phyloP scores from a whole-genome alignment of 2,113 vertebrate species.

The Amia ocellicauda region DNA sequence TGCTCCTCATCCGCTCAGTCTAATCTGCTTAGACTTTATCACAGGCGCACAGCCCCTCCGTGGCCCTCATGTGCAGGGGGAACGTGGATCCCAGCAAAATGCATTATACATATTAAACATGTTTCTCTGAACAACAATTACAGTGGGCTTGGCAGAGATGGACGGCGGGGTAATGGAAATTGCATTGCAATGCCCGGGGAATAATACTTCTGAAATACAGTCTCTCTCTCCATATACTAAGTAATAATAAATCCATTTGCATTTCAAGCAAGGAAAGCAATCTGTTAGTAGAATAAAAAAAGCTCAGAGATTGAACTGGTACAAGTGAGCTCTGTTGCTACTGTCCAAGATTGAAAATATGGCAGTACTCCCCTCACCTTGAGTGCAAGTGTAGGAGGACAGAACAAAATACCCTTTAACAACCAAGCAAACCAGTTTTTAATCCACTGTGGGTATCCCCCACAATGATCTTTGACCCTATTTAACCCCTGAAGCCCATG shows the following conservation, averaged over 20 bases:
- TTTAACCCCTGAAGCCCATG: too few species aligned
- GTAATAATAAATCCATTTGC: neutral
- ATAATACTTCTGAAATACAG: neutral
- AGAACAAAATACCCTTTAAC: too few species aligned
- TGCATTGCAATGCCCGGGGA: neutral
- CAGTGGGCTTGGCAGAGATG: neutral
- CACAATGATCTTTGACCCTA: too few species aligned
- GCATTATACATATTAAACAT: neutral
- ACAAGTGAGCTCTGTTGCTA: too few species aligned
- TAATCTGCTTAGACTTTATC: conserved; percentile 4
- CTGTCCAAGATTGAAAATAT: too few species aligned
- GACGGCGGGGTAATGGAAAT: neutral
- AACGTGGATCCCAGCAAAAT: neutral
- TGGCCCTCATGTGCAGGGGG: neutral
- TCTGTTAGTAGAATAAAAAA: too few species aligned
- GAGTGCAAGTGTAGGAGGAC: too few species aligned
- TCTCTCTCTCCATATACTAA: neutral
- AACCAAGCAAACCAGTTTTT: too few species aligned
- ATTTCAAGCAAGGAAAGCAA: too few species aligned
- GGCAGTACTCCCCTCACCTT: too few species aligned
- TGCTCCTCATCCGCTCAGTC: neutral
- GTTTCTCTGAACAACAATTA: conserved; percentile 1
- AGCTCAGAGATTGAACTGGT: too few species aligned
- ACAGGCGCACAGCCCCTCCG: neutral
- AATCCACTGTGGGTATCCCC: too few species aligned